Evolutionary conservation across 2,113 vertebrate genomes (phyloP), one percentile per base, ranked within the genome.

Genomic region (Pluvianellus socialis): DNA sequence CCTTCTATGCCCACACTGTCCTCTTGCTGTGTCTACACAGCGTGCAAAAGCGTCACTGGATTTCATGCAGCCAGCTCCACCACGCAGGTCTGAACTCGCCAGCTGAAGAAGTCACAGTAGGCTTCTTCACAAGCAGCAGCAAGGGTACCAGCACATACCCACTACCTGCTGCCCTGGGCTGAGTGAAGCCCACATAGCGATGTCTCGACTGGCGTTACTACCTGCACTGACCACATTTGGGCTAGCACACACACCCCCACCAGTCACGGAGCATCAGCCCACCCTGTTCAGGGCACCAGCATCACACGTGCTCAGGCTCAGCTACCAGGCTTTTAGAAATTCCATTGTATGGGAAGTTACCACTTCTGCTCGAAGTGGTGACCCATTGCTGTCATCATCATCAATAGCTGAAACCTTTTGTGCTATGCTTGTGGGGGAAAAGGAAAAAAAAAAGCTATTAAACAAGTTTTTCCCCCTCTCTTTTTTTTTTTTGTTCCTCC

Each of bases 251-350:
- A 80, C 26, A 32, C 35, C 38, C 7, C 16, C 32, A 50, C 9
- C 18, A 38, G 49, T 21, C 59, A 55, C 0, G 0, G 26, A 86
- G 56, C 47, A 55, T 24, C 82, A 81, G 50, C 58, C 18, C 28
- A n/a, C 9, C 11, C 49, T 4, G 0, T 27, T 49, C 66, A 71
- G 20, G 28, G 11, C 86, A 27, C 6, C 61, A 86, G 83, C 32
- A 72, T 13, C 8, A 3, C n/a, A 38, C 0, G 0, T 18, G 53
- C 15, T 86, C 0, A 0, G 44, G 50, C 21, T 61, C 20, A n/a
- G n/a, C n/a, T n/a, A n/a, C 49, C 49, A 23, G 49, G 33, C 40
- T 56, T 84, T 56, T 7, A 40, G 59, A 84, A 84, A 80, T 74
- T 61, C 24, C 0, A 0, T 28, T 59, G 38, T 3, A 38, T 0